Evolutionary conservation across 2,888 invertebrate species (phyloP), one percentile per base, ranked within the genome.

Genomic region (Leucophenga maculata): DNA sequence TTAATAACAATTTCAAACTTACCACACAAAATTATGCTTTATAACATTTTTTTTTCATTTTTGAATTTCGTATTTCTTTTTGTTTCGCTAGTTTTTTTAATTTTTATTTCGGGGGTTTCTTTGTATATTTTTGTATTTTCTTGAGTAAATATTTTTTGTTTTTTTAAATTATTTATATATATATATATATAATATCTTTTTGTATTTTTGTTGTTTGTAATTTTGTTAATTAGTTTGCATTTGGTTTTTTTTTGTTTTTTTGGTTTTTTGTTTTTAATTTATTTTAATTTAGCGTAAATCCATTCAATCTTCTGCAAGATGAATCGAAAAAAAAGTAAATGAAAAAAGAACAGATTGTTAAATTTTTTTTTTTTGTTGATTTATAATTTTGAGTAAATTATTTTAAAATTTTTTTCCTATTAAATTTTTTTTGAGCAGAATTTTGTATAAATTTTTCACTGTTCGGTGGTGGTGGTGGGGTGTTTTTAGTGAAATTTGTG

Each of bases 231-330:
- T 72, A 65, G 65, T 69, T 70, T 73, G 73, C 73, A 67, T 77
- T 76, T 68, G 72, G 71, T 75, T 72, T 71, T 50, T 75, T 74
- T 78, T 73, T 72, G 65, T 72, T 68, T 73, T 71, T 73, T 77
- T 76, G 72, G 74, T 77, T 80, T 83, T 76, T 80, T 65, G 70
- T 69, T 73, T 46, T 52, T 68, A 66, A 71, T 66, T 75, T 74
- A 70, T 70, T 68, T 74, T 74, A 79, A 79, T 84, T 79, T 80
- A 84, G 79, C 85, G 82, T 85, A 82, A 83, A 87, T 88, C 88
- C 88, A 86, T 88, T 88, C 87, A 88, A 88, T 88, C 88, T 88
- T 88, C 88, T 88, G 88, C 86, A 87, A 86, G 85, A 87, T 86
- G 87, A 87, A 86, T 86, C 74, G 77, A 84, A 83, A 87, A 85